Percentiles rank a stretch among this genome's conserved stretches.
Evolutionary conservation across 2,797 vertebrate species (phyloP).

Genomic region (Notolabrus celidotus): DNA sequence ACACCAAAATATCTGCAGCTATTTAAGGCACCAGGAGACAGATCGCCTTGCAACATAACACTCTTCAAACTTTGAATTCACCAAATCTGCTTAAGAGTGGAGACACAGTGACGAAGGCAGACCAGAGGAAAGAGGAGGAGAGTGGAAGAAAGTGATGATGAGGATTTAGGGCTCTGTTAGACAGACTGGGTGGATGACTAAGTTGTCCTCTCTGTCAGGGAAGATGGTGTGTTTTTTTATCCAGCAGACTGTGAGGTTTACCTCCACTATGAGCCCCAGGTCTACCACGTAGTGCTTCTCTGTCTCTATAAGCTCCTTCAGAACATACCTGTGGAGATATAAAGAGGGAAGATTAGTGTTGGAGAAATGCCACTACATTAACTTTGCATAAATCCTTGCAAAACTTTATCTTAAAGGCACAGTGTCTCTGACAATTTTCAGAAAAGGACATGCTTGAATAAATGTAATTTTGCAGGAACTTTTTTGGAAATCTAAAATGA

Average conservation of each 20-base stretch:
- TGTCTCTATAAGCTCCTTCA: slow-evolving; percentile 93
- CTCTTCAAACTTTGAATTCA: slow-evolving; percentile 63
- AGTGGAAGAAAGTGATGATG: slow-evolving; percentile 57
- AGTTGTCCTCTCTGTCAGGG: slow-evolving; percentile 34
- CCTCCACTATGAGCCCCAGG: slow-evolving; percentile 93
- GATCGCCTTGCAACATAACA: slow-evolving; percentile 50
- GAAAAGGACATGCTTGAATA: neutral
- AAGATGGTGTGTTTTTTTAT: slow-evolving; percentile 29
- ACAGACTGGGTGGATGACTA: slow-evolving; percentile 48
- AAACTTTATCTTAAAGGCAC: slow-evolving; percentile 17
- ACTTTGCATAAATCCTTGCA: slow-evolving; percentile 14
- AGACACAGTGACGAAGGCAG: slow-evolving; percentile 50
- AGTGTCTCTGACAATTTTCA: slow-evolving; percentile 6
- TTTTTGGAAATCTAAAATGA: slow-evolving; percentile 10
- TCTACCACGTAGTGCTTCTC: slow-evolving; percentile 94
- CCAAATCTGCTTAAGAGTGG: slow-evolving; percentile 62
- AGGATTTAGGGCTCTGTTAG: slow-evolving; percentile 52
- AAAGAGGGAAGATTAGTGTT: slow-evolving; percentile 46
- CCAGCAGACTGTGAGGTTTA: slow-evolving; percentile 66
- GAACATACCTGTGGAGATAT: slow-evolving; percentile 88
- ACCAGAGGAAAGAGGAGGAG: slow-evolving; percentile 40
- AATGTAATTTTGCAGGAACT: neutral
- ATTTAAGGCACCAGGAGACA: slow-evolving; percentile 55
- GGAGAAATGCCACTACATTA: slow-evolving; percentile 1
- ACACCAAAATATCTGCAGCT: slow-evolving; percentile 60